Base-by-base conservation (phyloP, 2,113 vertebrate genomes). In the Colossoma macropomum region DNA sequence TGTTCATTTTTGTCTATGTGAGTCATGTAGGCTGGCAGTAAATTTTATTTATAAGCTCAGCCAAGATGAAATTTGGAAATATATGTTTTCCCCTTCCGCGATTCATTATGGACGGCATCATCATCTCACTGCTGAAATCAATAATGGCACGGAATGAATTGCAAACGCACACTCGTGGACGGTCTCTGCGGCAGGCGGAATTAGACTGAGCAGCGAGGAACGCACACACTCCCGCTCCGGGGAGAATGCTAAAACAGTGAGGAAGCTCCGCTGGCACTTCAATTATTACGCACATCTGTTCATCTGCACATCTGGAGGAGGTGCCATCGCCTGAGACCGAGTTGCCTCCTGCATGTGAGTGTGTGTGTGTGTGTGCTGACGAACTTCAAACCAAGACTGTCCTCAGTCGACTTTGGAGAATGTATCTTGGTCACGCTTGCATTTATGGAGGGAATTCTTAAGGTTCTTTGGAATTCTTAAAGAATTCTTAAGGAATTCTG, bases 271-370 rank as follows among this genome's bases (percentile, higher is more conserved):
- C 80, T 81, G 80, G 80, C 80, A 75, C 34, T 72, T 81, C 65
- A 74, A 81, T 81, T 81, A 81, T 72, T 38, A n/a, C 30, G 13
- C 71, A 81, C 80, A 81, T 81, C 80, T 81, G 80, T 75, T 62
- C 80, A 50, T 28, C 60, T 16, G 50, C 80, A 81, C 80, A 66
- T 66, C 73, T 75, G 71, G 80, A 81, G 60, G 59, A 81, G 59
- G 80, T 81, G 80, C 80, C 60, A 66, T 81, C 71, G 71, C 80
- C 71, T 3, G 59, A 81, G 59, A 81, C 71, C 48, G 66, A 65
- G 27, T 54, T 66, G 27, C 60, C 73, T 65, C 63, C 12, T 69
- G 19, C 32, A 9, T 68, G 65, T 66, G 63, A 28, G 63, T 17
- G 28, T 32, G 28, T 19, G 3, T 32, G 28, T 19, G 3, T 66